Evolutionary conservation across 1,140 invertebrate species (phyloP).

Genomic region (Macrosteles quadrilineatus): DNA sequence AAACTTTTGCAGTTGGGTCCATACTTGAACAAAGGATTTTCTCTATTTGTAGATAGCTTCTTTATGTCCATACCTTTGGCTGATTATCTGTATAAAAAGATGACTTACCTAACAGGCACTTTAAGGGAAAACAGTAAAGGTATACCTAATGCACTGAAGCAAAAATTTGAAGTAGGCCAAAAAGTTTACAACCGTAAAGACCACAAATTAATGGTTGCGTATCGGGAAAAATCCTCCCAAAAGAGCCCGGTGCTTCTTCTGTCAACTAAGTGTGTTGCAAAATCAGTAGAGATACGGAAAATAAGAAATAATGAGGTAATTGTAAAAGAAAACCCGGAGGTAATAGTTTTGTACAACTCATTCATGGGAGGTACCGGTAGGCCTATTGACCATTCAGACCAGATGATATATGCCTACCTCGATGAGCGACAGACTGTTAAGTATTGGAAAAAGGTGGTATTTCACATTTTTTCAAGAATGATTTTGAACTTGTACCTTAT

Average conservation of each 20-base stretch:
- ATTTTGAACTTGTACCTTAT: slow-evolving; percentile 18
- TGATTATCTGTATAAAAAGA: neutral
- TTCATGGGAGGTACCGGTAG: slow-evolving; percentile 38
- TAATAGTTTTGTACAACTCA: slow-evolving; percentile 32
- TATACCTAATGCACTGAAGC: neutral
- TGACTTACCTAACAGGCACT: slow-evolving; percentile 23
- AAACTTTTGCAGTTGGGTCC: slow-evolving; percentile 42
- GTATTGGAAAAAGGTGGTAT: slow-evolving; percentile 40
- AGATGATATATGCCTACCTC: slow-evolving; percentile 36
- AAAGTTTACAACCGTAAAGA: slow-evolving; percentile 11
- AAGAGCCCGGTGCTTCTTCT: neutral
- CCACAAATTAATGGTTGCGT: neutral
- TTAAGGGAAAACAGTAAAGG: slow-evolving; percentile 21
- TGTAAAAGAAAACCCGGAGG: slow-evolving; percentile 5
- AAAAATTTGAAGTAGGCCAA: slow-evolving; percentile 12
- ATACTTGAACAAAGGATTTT: slow-evolving; percentile 44
- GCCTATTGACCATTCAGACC: too few relatives aligned
- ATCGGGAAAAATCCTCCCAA: neutral
- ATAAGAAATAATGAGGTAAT: slow-evolving; percentile 8
- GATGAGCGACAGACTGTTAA: slow-evolving; percentile 36
- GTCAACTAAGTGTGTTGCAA: neutral
- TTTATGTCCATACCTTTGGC: slow-evolving; percentile 19
- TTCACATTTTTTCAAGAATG: slow-evolving; percentile 34
- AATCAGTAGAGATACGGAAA: neutral
- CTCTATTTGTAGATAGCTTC: slow-evolving; percentile 39